Conservation (phyloP, 2,888 invertebrate species). For the Metallyticus violacea region DNA sequence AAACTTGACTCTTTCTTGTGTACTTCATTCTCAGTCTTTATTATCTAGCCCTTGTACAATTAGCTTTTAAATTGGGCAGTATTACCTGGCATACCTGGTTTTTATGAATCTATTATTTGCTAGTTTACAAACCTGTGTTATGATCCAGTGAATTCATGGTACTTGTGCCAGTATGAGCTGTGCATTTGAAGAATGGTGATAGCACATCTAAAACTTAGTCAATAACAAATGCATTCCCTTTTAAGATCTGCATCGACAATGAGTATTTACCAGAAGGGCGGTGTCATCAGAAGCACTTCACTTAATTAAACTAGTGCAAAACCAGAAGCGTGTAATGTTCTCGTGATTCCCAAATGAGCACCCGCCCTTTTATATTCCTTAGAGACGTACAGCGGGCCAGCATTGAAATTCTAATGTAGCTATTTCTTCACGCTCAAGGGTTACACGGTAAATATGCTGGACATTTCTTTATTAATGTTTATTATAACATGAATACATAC, state of each 20-base stretch:
- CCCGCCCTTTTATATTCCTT: background rate
- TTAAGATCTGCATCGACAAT: background rate
- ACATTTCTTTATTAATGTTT: too few species aligned
- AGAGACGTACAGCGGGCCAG: background rate
- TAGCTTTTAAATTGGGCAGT: too few species aligned
- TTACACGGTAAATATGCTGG: too few species aligned
- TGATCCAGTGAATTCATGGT: background rate
- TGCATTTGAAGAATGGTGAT: background rate
- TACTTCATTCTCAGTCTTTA: too few species aligned
- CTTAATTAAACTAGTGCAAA: background rate
- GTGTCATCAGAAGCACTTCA: background rate
- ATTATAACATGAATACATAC: too few species aligned
- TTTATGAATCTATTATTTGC: too few species aligned
- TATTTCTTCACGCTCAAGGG: too few species aligned
- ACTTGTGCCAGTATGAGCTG: background rate
- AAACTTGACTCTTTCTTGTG: too few species aligned
- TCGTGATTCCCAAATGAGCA: background rate
- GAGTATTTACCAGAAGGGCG: background rate
- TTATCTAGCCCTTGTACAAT: too few species aligned
- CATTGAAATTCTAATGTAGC: too few species aligned
- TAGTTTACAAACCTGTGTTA: background rate
- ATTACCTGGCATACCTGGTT: too few species aligned
- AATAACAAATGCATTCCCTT: background rate
- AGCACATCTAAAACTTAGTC: background rate
- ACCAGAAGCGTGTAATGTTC: background rate